phyloP scores from a whole-genome alignment of 2,888 invertebrate species.

The Disparrhopalites patrizii region DNA sequence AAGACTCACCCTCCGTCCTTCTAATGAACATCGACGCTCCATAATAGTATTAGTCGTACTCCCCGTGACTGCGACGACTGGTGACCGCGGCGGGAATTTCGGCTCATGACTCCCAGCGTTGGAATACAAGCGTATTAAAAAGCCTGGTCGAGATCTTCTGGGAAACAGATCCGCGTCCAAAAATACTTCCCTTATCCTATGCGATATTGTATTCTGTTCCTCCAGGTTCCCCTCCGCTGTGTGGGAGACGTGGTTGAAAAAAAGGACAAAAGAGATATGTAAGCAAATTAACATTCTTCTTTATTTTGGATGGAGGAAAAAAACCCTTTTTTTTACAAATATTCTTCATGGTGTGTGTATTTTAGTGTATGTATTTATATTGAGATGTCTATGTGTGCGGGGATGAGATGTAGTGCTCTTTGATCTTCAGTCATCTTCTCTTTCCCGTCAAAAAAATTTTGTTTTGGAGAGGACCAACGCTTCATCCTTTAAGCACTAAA shows the following conservation, averaged over 20 bases:
- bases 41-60: conserved; percentile 16
- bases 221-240: conserved; percentile 47
- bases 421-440: too few relatives aligned
- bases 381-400: too few relatives aligned
- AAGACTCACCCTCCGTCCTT: conserved; percentile 44
- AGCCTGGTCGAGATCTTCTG: conserved; percentile 34
- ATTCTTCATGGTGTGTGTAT: too few relatives aligned
- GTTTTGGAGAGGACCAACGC: too few relatives aligned
- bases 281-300: conserved; percentile 17
- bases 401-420: too few relatives aligned
- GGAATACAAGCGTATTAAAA: conserved; percentile 40
- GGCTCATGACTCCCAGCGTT: conserved; percentile 43
- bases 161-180: conserved; percentile 34
- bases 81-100: conserved; percentile 41
- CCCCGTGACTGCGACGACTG: too few relatives aligned
- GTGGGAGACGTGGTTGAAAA: not conserved
- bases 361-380: too few relatives aligned
- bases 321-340: too few relatives aligned
- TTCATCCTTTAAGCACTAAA: too few relatives aligned
- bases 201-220: conserved; percentile 30
- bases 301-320: too few relatives aligned
- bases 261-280: conserved; percentile 25
- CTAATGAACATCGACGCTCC: conserved; percentile 34
- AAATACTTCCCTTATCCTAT: conserved; percentile 28
- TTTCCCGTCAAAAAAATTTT: too few relatives aligned